Evolutionary conservation across 2,888 invertebrate species (phyloP).

Genomic region (Ichneumon xanthorius): DNA sequence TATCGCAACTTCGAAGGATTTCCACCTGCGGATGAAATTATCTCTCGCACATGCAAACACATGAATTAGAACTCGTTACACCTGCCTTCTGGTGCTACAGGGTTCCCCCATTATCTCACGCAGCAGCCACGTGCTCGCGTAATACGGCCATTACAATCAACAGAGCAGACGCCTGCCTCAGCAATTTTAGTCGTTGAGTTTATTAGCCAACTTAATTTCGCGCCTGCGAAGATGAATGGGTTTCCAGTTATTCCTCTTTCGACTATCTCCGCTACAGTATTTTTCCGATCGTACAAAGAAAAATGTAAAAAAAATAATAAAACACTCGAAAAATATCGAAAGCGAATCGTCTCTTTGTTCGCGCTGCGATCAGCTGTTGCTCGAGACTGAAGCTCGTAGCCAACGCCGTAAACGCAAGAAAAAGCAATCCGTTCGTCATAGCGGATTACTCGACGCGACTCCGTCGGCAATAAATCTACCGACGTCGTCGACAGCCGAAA

Average conservation of each 20-base stretch:
- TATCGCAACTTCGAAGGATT: not conserved
- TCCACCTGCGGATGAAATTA: not conserved
- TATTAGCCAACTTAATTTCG: not conserved
- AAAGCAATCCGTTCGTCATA: not conserved
- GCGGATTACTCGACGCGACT: not conserved
- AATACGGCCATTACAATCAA: not conserved
- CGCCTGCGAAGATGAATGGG: not conserved
- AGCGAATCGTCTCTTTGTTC: too few species aligned
- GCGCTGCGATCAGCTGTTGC: too few species aligned
- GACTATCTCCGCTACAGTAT: not conserved
- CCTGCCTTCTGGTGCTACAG: slow-evolving; percentile 26
- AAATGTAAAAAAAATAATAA: not conserved
- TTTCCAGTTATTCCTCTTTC: not conserved
- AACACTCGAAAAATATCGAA: too few species aligned
- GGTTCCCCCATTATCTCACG: not conserved
- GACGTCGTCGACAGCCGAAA: slow-evolving; percentile 2
- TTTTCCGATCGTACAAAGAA: not conserved
- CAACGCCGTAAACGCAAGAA: not conserved
- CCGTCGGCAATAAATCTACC: not conserved
- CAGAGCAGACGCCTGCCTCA: not conserved
- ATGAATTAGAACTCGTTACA: slow-evolving; percentile 55
- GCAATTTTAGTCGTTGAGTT: not conserved
- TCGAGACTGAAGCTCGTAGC: too few species aligned
- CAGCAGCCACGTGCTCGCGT: not conserved
- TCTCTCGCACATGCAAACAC: slow-evolving; percentile 8